Conservation (phyloP, 1,140 invertebrate genomes). For the Caerostris darwini region DNA sequence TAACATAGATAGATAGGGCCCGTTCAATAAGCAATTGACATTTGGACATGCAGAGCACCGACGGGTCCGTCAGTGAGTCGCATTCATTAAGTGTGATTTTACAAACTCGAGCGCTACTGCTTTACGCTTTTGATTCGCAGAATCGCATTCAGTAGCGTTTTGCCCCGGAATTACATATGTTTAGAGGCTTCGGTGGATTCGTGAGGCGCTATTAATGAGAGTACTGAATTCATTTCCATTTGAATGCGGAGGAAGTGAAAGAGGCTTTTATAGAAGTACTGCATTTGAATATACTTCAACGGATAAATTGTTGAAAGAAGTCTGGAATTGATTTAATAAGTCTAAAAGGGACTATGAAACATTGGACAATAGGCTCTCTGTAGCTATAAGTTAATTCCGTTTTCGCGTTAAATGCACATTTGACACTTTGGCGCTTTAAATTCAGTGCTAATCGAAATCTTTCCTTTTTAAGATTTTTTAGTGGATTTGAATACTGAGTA, state of each 20-base stretch:
- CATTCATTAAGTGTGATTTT: constrained; percentile 47
- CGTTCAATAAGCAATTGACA: constrained; percentile 46
- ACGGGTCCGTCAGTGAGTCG: neutral
- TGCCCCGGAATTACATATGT: neutral
- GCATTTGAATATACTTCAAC: neutral
- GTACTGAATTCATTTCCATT: constrained; percentile 19
- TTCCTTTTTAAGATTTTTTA: no score
- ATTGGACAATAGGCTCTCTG: neutral
- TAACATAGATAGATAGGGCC: constrained; percentile 41
- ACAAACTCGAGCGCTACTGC: neutral
- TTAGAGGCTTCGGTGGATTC: neutral
- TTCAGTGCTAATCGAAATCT: neutral
- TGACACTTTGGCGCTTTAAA: neutral
- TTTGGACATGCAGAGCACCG: constrained; percentile 2
- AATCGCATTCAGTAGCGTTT: constrained; percentile 7
- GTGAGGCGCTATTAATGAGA: neutral
- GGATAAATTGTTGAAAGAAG: constrained; percentile 10
- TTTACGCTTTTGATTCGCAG: neutral
- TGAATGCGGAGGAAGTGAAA: neutral
- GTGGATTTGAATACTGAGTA: no score
- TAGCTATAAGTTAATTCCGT: neutral
- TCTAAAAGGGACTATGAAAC: neutral
- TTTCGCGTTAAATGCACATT: constrained; percentile 1
- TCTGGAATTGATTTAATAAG: neutral
- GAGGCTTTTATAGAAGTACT: neutral